Evolutionary conservation across 2,888 invertebrate genomes (phyloP), one percentile per base, ranked within the genome.

Genomic region (Pammene fasciana): DNA sequence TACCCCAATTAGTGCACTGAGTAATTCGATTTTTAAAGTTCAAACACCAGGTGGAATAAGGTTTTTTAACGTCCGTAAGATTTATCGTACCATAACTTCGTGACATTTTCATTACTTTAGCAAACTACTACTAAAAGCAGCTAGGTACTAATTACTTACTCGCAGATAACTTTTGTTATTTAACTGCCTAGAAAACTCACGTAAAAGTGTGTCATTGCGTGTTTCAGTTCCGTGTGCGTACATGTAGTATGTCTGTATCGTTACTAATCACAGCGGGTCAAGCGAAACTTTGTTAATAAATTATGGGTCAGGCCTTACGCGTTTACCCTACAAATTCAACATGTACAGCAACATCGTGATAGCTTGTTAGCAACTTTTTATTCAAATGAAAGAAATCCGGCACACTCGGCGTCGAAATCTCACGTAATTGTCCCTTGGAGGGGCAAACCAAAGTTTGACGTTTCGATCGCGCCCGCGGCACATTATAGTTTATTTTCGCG

Each of bases 401-500:
- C 45, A 38, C 56, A 41, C 38, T 36, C 16, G 10, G 26, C 11
- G n/a, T 3, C 56, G 62, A 57, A 56, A 62, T 57, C 56, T 50
- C 50, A 16, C 56, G 52, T 65, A 60, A 65, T 70, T 65, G 65
- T 70, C 59, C 65, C 54, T 46, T 34, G 9, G 54, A 54, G 59
- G 65, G 54, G 45, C 38, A 43, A 65, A 70, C 60, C 65, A 70
- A 70, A 65, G 70, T 70, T 65, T 60, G 59, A 65, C 65, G 55
- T 65, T 48, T 52, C 65, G 65, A 65, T 65, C 65, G 52, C 59
- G 60, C 59, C 55, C 59, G 59, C 54, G 60, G 70, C 59, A 60
- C 70, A 65, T 48, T 70, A 60, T 70, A 70, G 70, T 65, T 70
- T 65, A 65, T 70, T 70, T 70, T 70, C 45, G 38, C 14, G 45